phyloP scores from a whole-genome alignment of 2,797 vertebrate species.

The Lacerta bilineata region DNA sequence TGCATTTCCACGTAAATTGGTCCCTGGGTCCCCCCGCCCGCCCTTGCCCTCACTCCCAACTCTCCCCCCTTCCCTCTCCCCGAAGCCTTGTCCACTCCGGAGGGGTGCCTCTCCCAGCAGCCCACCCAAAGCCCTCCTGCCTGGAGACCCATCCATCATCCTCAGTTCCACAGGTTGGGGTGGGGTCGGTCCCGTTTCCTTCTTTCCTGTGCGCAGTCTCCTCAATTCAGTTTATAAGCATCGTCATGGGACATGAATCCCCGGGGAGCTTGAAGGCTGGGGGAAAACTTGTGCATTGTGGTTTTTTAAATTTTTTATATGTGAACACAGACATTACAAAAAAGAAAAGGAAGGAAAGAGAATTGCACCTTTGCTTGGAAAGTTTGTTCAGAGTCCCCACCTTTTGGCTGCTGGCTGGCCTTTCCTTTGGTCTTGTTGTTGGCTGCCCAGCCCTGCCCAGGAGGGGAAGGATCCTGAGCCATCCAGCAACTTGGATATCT shows the following conservation, averaged over 20 bases:
- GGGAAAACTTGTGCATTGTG: constrained; percentile 75
- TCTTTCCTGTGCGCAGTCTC: constrained; percentile 67
- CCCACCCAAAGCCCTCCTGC: background rate
- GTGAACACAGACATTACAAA: constrained; percentile 80
- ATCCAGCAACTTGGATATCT: constrained; percentile 75
- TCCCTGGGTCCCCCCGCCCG: constrained; percentile 57
- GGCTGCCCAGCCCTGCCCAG: constrained; percentile 74
- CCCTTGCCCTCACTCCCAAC: constrained; percentile 15
- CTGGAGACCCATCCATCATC: background rate
- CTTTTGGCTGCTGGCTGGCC: constrained; percentile 69
- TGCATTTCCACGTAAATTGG: constrained; percentile 74
- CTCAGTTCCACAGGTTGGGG: background rate
- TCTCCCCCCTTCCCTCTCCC: constrained; percentile 61
- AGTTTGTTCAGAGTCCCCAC: constrained; percentile 56
- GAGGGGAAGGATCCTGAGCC: constrained; percentile 76
- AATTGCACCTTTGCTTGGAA: background rate
- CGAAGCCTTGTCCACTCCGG: constrained; percentile 64
- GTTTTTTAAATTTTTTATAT: constrained; percentile 63
- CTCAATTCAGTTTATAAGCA: constrained; percentile 89
- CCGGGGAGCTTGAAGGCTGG: constrained; percentile 67
- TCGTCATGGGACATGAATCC: constrained; percentile 77
- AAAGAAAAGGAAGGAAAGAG: background rate
- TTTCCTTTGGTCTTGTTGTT: constrained; percentile 81
- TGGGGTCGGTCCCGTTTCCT: constrained; percentile 67
- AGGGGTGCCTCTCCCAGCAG: background rate